Evolutionary conservation across 2,797 vertebrate species (phyloP), one percentile per base, ranked within the genome.

Genomic region (Typhlichthys eigenmanni): DNA sequence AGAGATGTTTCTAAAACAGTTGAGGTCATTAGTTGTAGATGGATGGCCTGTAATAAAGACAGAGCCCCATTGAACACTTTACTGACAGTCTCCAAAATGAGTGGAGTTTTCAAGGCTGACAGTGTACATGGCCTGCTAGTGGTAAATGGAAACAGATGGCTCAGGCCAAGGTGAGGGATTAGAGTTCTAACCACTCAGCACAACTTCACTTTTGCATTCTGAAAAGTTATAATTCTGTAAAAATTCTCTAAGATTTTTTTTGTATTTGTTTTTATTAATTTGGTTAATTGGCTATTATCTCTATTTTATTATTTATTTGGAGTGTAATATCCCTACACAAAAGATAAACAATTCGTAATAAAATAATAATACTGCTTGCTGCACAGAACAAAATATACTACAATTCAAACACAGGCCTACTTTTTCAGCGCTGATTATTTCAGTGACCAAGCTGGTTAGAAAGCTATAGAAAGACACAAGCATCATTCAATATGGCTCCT

Each of bases 121-220:
- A 87, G 89, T 88, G 82, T 88, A 81, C 89, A 92, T 89, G 88
- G 82, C 85, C 81, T 75, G 78, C 56, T 83, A 73, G 74, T 78
- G 68, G 60, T 91, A 91, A 93, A 80, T 92, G 84, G 88, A 94
- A 92, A 90, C 92, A 93, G 84, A 91, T 92, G 91, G 80, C 80
- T 78, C 38, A 58, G 74, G 82, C 74, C 84, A 86, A 86, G 81
- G 86, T 89, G 79, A 88, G 72, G 85, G 81, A 83, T 85, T 89
- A 89, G 53, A 69, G 74, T 76, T 73, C 75, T 72, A 78, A 80
- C 74, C 70, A 75, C 71, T 74, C 75, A 43, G 64, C 74, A 69
- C 62, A 78, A 66, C 75, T 71, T 84, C 68, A 77, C 24, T 56
- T 66, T 68, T 72, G 62, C 69, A 79, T 78, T 13, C n/a, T 38